A percentile compares a stretch with the other conserved stretches of the same genome.
phyloP scores from a whole-genome alignment of 1,140 invertebrate genomes.

The Helicoverpa armigera region DNA sequence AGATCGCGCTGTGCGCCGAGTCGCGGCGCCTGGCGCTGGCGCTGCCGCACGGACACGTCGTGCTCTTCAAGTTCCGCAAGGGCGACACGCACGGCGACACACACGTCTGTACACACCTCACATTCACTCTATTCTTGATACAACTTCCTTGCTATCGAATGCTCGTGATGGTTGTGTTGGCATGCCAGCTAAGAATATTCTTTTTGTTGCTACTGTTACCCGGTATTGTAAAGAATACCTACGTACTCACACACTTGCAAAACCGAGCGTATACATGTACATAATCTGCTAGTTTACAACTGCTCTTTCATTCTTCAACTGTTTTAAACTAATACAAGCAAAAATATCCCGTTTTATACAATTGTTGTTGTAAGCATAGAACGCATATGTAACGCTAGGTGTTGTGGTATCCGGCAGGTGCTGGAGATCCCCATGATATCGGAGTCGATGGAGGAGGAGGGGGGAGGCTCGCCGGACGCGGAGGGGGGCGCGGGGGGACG shows the following conservation, averaged over 20 bases:
- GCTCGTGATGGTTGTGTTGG: no score
- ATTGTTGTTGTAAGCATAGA: no score
- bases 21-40: constrained; percentile 95
- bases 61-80: constrained; percentile 98
- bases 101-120: constrained; percentile 85
- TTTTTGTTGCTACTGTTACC: background rate
- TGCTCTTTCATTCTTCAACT: no score
- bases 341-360: no score
- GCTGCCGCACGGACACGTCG: constrained; percentile 96
- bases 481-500: constrained; percentile 88
- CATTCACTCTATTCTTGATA: no score
- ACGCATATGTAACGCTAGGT: no score
- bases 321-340: no score
- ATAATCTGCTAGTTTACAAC: no score
- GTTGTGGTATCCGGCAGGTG: constrained; percentile 85
- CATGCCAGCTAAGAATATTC: background rate
- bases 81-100: constrained; percentile 95
- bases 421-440: constrained; percentile 96
- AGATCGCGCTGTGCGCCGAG: constrained; percentile 97
- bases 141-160: no score
- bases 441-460: constrained; percentile 92
- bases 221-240: no score
- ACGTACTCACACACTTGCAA: no score
- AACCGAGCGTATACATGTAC: no score
- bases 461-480: constrained; percentile 88